Percentiles rank a stretch among this genome's conserved stretches.
phyloP scores from a whole-genome alignment of 1,140 invertebrate genomes.

The Alviniconcha marisindica region DNA sequence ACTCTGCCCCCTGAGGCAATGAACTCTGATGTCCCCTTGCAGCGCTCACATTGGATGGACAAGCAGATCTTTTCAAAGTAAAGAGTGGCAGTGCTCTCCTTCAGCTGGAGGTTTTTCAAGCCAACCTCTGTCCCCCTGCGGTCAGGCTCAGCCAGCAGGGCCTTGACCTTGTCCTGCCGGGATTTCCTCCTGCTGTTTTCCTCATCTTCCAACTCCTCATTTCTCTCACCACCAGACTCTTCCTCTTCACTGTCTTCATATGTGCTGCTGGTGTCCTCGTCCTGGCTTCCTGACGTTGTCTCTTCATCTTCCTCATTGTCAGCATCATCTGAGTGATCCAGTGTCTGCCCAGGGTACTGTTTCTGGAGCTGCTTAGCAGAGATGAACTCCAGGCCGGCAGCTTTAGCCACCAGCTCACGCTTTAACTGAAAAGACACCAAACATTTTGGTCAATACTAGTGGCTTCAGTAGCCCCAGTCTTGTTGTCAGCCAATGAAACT shows the following conservation, averaged over 20 bases:
- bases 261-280: slow-evolving; percentile 43
- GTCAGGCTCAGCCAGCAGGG: slow-evolving; percentile 45
- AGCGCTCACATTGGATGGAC: slow-evolving; percentile 71
- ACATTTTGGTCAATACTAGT: no score
- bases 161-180: slow-evolving; percentile 32
- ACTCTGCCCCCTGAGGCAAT: slow-evolving; percentile 56
- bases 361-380: slow-evolving; percentile 61
- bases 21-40: slow-evolving; percentile 70
- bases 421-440: slow-evolving; percentile 61
- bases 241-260: slow-evolving; percentile 32
- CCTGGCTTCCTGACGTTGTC: slow-evolving; percentile 32
- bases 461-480: no score
- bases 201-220: slow-evolving; percentile 42
- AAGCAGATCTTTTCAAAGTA: slow-evolving; percentile 59
- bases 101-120: slow-evolving; percentile 67
- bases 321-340: slow-evolving; percentile 27
- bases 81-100: slow-evolving; percentile 66
- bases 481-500: no score
- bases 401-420: slow-evolving; percentile 67
- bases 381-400: slow-evolving; percentile 72
- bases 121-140: slow-evolving; percentile 69
- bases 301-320: slow-evolving; percentile 45
- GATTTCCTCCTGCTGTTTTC: slow-evolving; percentile 22
- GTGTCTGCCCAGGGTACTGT: slow-evolving; percentile 41
- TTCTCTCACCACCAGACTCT: not conserved